phyloP scores from a whole-genome alignment of 2,888 invertebrate genomes.

The Allophyes oxyacanthae region DNA sequence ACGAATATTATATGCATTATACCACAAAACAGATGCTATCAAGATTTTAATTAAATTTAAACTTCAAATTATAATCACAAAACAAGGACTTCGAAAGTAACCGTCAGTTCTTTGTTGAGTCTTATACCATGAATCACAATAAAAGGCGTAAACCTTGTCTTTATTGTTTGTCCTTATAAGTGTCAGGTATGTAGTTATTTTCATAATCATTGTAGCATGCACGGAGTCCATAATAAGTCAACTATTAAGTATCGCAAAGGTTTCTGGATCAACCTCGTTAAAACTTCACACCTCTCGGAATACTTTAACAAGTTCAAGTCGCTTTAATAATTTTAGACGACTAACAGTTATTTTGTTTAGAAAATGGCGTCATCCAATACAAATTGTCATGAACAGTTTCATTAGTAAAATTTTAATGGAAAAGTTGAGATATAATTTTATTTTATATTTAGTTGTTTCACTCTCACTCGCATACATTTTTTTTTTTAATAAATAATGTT shows the following conservation, averaged over 20 bases:
- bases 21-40: too few species aligned
- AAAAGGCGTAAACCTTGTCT: conserved; percentile 41
- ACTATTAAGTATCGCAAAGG: conserved; percentile 65
- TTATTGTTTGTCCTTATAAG: conserved; percentile 46
- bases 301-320: conserved; percentile 72
- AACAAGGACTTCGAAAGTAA: conserved; percentile 5
- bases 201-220: conserved; percentile 32
- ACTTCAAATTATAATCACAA: conserved; percentile 1
- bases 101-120: conserved; percentile 34
- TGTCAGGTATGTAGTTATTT: conserved; percentile 32
- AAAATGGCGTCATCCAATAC: conserved; percentile 43
- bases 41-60: too few species aligned
- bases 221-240: conserved; percentile 46
- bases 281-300: conserved; percentile 74
- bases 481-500: too few species aligned
- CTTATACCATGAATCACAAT: conserved; percentile 42
- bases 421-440: not conserved
- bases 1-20: too few species aligned
- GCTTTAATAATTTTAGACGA: conserved; percentile 67
- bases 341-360: conserved; percentile 64
- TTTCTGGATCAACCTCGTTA: conserved; percentile 71
- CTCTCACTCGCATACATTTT: too few species aligned
- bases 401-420: conserved; percentile 4
- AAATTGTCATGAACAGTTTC: conserved; percentile 30
- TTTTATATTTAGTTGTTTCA: not conserved